Conservation (phyloP, 2,888 invertebrate genomes). For the Cyclophora punctaria region DNA sequence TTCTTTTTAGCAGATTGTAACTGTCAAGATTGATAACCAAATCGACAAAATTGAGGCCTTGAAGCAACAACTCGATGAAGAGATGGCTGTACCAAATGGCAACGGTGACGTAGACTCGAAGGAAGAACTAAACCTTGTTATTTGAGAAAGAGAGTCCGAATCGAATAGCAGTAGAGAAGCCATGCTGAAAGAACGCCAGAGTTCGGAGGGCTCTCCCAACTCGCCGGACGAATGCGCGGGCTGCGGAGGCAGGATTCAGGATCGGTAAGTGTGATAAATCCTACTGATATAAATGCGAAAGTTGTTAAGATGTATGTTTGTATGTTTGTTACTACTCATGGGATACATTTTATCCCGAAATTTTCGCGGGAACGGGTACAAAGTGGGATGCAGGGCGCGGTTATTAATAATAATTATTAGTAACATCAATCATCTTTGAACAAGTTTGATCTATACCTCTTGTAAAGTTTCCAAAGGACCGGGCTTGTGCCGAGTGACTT, state of each 20-base stretch:
- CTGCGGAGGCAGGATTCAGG: slow-evolving; percentile 77
- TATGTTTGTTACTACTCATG: no score
- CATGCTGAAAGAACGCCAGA: slow-evolving; percentile 82
- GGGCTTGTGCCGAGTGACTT: no score
- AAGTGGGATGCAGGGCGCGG: no score
- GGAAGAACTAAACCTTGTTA: slow-evolving; percentile 44
- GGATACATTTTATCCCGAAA: no score
- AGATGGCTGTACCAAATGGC: slow-evolving; percentile 37
- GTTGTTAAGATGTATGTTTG: no score
- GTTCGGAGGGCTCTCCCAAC: slow-evolving; percentile 64
- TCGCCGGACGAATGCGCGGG: slow-evolving; percentile 76
- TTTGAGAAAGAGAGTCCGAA: slow-evolving; percentile 52
- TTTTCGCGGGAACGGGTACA: no score
- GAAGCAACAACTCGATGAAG: slow-evolving; percentile 6
- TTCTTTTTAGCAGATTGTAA: no score
- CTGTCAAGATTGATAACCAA: neutral
- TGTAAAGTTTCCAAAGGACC: no score
- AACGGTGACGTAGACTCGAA: slow-evolving; percentile 24
- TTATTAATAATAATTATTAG: no score
- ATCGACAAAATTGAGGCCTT: slow-evolving; percentile 11
- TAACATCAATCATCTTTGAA: no score
- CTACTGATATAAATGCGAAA: no score
- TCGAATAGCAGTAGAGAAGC: slow-evolving; percentile 38
- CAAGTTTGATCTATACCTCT: no score
- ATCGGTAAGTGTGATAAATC: slow-evolving; percentile 51